These are phyloP conservation scores for Oxytorus armatus DNA, from an alignment of 2,888 invertebrate genomes.

Conservation along the genomic window DNA sequence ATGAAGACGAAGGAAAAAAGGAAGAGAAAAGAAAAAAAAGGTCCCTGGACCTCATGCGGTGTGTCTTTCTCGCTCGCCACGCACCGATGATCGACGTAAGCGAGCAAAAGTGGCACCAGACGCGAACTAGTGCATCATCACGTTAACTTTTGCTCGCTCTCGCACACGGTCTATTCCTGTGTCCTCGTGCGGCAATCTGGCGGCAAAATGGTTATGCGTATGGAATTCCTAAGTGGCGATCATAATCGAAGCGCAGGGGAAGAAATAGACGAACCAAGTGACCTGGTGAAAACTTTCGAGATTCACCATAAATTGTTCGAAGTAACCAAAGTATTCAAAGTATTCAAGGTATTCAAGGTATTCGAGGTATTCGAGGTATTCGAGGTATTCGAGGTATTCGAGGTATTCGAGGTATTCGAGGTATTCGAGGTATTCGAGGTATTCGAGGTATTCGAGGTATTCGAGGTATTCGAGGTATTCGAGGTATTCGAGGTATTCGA, in stretches of 20 bases:
- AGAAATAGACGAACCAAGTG: too few species aligned
- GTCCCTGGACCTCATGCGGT: conserved; percentile 21
- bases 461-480: not conserved
- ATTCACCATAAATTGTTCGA: too few species aligned
- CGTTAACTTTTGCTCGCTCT: conserved; percentile 24
- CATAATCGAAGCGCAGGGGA: too few species aligned
- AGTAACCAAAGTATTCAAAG: too few species aligned
- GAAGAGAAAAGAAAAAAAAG: conserved; percentile 12
- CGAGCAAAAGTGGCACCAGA: conserved; percentile 50
- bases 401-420: too few species aligned
- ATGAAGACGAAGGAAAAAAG: conserved; percentile 12
- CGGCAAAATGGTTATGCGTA: not conserved
- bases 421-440: too few species aligned
- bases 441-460: not conserved
- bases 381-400: too few species aligned
- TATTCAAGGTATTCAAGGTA: too few species aligned
- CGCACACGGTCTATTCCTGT: not conserved
- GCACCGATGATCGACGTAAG: conserved; percentile 62
- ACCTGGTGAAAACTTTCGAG: too few species aligned
- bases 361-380: too few species aligned
- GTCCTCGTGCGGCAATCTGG: conserved; percentile 5
- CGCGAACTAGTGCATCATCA: conserved; percentile 56
- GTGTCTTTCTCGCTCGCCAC: conserved; percentile 37
- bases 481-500: not conserved
- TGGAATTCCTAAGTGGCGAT: not conserved